Evolutionary conservation across 2,797 vertebrate genomes (phyloP), one percentile per base, ranked within the genome.

Genomic region (Epinephelus malabaricus): DNA sequence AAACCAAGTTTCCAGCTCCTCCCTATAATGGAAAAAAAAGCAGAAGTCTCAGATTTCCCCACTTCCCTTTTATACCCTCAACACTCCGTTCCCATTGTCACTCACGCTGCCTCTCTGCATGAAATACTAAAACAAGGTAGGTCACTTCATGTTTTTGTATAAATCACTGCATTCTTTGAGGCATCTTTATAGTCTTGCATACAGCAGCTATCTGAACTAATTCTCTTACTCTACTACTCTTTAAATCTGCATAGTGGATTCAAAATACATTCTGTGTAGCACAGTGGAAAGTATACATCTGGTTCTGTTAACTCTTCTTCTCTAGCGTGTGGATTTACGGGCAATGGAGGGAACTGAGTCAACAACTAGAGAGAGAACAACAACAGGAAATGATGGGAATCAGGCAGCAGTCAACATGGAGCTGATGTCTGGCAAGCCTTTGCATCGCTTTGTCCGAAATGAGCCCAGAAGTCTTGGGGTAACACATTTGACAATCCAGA

Each of bases 391-490:
- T 13, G 51, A 18, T 53, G 66, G 13, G 25, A 73, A n/a, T 13
- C 47, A 50, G 15, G 63, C 76, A 54, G 5, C 14, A 2, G 58
- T 80, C 38, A 2, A 19, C 6, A 55, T 0, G 0, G 6, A 67
- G 15, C 53, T 87, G 21, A 49, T 65, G 70, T 40, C 76, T 34
- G 79, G 68, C 75, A 94, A 95, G 58, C 93, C 93, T 47, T 83
- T 94, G 46, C 90, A 95, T 66, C 91, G 93, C 54, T 94, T 95
- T 10, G 2, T 92, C 71, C 69, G 54, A 47, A 82, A 3, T 12
- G 87, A 93, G 46, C 92, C 92, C 23, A 90, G 17, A 74, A 69
- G 7, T 82, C 59, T 94, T 17, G 92, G 91, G 92, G 94, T 95
- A 91, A 89, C 40, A 18, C 58, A 61, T 30, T 9, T 53, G n/a